A percentile compares a stretch with the other conserved stretches of the same genome.
Evolutionary conservation across 2,888 invertebrate genomes (phyloP).

Genomic region (Cephus spinipes): DNA sequence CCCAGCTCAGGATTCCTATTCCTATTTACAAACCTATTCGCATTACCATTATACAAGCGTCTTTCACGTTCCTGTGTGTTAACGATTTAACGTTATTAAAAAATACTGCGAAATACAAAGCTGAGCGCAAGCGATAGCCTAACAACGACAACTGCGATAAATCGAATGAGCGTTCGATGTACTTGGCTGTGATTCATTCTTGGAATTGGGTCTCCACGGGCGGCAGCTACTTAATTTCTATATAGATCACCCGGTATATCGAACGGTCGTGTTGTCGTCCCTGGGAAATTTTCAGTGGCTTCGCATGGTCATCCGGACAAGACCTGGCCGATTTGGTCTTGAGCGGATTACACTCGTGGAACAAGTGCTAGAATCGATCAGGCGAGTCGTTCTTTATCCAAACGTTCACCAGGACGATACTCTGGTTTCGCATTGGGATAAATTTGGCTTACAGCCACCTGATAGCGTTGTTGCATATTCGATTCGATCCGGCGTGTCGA

Average conservation of each 20-base stretch:
- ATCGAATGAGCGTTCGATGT: not conserved
- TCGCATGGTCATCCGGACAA: not conserved
- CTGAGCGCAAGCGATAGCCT: not conserved
- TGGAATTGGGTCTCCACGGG: not conserved
- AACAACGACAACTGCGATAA: not conserved
- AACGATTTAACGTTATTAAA: not conserved
- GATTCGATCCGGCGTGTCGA: not conserved
- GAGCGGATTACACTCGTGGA: no score
- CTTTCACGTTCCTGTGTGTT: not conserved
- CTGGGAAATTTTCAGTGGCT: not conserved
- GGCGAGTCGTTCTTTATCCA: not conserved
- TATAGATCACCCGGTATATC: not conserved
- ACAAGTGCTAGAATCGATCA: not conserved
- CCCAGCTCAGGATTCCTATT: not conserved
- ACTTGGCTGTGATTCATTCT: not conserved
- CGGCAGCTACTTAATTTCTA: not conserved
- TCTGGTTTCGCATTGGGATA: not conserved
- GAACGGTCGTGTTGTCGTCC: not conserved
- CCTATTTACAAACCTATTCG: not conserved
- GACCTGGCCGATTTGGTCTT: not conserved
- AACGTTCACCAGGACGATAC: not conserved
- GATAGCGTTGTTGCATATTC: not conserved
- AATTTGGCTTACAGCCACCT: not conserved
- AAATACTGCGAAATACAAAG: conserved; percentile 13
- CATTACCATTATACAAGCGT: not conserved